Percentiles rank a stretch among this genome's conserved stretches.
phyloP scores from a whole-genome alignment of 2,797 vertebrate species.

The Urosaurus nigricauda region DNA sequence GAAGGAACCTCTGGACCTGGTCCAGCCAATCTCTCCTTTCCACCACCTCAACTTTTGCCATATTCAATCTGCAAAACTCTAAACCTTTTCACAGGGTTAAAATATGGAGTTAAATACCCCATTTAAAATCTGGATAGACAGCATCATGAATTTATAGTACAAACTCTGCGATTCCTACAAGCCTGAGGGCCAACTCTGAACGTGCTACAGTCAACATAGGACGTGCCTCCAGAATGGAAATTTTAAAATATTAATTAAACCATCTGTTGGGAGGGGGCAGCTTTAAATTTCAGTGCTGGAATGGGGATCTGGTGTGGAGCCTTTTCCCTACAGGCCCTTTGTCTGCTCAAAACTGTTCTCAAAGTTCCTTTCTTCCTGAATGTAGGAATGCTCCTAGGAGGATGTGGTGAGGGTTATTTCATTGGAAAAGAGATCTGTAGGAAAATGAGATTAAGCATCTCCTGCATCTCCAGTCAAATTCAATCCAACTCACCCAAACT shows the following conservation, averaged over 20 bases:
- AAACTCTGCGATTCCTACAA: not conserved
- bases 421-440: not conserved
- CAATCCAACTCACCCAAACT: too few relatives aligned
- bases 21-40: not conserved
- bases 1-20: not conserved
- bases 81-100: not conserved
- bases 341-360: not conserved
- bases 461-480: not conserved
- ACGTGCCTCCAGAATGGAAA: not conserved
- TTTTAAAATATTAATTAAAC: not conserved
- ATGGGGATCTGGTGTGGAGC: too few relatives aligned
- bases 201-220: not conserved
- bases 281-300: not conserved
- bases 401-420: not conserved
- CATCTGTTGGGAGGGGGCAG: not conserved
- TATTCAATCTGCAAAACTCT: not conserved
- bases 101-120: not conserved
- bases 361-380: not conserved
- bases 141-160: not conserved
- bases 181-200: not conserved
- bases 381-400: too few relatives aligned
- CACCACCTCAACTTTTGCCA: not conserved
- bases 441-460: not conserved
- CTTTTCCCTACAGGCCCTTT: not conserved
- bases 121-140: not conserved